Percentiles rank a stretch among this genome's conserved stretches.
Evolutionary conservation across 2,113 vertebrate genomes (phyloP).

Genomic region (Heterotis niloticus): DNA sequence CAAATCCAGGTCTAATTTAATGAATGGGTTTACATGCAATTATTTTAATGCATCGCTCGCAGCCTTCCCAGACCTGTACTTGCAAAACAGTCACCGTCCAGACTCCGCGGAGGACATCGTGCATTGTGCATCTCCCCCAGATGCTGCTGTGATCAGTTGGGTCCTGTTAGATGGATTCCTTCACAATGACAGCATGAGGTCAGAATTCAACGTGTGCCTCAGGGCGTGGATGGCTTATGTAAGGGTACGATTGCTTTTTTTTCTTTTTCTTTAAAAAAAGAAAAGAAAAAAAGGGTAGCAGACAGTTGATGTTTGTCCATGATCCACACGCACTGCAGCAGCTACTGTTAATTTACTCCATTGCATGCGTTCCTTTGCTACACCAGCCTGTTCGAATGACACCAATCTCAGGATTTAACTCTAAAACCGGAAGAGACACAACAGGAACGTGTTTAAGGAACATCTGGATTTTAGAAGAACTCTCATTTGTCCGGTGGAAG

Average conservation of each 20-base stretch:
- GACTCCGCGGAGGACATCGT: not conserved
- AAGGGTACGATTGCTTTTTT: not conserved
- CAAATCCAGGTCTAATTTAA: not conserved
- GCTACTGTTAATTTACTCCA: slow-evolving; percentile 56
- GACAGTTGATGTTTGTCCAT: not conserved
- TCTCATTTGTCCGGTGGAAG: not conserved
- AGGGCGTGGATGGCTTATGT: not conserved
- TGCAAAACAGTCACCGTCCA: not conserved
- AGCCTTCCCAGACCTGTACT: not conserved
- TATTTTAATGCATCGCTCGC: not conserved
- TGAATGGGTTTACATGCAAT: not conserved
- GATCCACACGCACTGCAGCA: not conserved
- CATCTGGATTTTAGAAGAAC: not conserved
- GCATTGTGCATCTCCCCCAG: not conserved
- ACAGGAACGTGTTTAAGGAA: slow-evolving; percentile 32
- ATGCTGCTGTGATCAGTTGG: too few relatives aligned
- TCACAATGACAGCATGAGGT: not conserved
- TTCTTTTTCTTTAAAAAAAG: not conserved
- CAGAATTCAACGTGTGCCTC: not conserved
- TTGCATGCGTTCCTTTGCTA: slow-evolving; percentile 48
- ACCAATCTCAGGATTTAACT: slow-evolving; percentile 41
- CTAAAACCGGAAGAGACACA: slow-evolving; percentile 40
- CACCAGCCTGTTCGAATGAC: slow-evolving; percentile 41
- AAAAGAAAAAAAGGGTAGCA: too few relatives aligned
- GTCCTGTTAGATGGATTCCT: not conserved